Conservation (phyloP, 2,888 invertebrate genomes). For the Tipula vernalis region DNA sequence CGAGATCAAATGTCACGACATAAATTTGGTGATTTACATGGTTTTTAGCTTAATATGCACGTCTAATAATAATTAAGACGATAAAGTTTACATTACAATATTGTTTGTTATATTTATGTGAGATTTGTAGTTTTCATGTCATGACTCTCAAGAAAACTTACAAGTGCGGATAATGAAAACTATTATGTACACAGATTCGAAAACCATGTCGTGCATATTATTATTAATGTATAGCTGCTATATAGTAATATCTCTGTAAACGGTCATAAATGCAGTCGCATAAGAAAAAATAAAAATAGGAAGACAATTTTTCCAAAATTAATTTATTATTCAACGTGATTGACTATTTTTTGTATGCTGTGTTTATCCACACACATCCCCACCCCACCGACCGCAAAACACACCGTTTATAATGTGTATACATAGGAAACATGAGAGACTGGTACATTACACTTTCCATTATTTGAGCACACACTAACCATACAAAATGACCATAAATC, state of each 20-base stretch:
- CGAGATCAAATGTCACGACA: not conserved
- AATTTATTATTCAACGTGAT: slow-evolving; percentile 4
- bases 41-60: not conserved
- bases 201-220: not conserved
- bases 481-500: not conserved
- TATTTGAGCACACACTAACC: not conserved
- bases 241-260: not conserved
- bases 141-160: not conserved
- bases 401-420: not conserved
- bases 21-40: not conserved
- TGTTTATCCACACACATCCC: no score
- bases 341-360: not conserved
- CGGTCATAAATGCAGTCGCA: not conserved
- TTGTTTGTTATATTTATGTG: not conserved
- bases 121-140: not conserved
- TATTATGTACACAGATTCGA: not conserved
- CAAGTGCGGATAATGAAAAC: not conserved
- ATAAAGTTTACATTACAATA: not conserved
- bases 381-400: not conserved
- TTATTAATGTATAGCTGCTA: not conserved
- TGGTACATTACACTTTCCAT: not conserved
- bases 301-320: not conserved
- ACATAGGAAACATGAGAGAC: not conserved
- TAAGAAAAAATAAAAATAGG: not conserved
- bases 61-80: not conserved